Conservation (phyloP, 2,113 vertebrate species). For the Gallinago undulata region DNA sequence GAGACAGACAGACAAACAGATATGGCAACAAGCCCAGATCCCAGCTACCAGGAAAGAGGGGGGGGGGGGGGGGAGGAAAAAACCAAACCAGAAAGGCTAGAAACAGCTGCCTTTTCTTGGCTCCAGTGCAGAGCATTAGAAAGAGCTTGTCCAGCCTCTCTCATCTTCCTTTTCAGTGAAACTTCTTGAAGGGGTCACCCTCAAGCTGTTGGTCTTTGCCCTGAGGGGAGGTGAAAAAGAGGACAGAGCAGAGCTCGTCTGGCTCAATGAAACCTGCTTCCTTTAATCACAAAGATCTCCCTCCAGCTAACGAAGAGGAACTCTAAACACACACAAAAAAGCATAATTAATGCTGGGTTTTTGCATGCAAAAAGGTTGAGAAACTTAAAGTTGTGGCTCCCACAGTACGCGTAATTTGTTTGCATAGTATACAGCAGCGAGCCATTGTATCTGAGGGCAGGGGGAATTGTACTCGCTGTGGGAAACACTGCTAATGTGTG, state of each 20-base stretch:
- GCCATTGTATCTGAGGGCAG: not conserved
- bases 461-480: slow-evolving; percentile 7
- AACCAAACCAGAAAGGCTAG: slow-evolving; percentile 36
- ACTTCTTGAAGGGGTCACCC: slow-evolving; percentile 60
- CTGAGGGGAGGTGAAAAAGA: slow-evolving; percentile 72
- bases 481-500: slow-evolving; percentile 26
- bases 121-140: slow-evolving; percentile 36
- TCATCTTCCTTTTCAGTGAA: slow-evolving; percentile 63
- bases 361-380: slow-evolving; percentile 48
- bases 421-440: not conserved
- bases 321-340: not conserved
- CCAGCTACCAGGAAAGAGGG: slow-evolving; percentile 19
- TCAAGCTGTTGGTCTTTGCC: slow-evolving; percentile 72
- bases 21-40: slow-evolving; percentile 66
- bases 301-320: slow-evolving; percentile 28
- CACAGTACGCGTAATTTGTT: slow-evolving; percentile 45
- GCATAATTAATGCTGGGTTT: slow-evolving; percentile 36
- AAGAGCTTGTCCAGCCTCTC: slow-evolving; percentile 50
- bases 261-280: slow-evolving; percentile 56
- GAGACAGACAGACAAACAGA: slow-evolving; percentile 69
- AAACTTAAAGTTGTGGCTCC: slow-evolving; percentile 50
- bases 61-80: not conserved
- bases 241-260: slow-evolving; percentile 67
- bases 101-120: slow-evolving; percentile 74
- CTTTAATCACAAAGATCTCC: slow-evolving; percentile 66